Evolutionary conservation across 2,113 vertebrate genomes (phyloP).

Genomic region (Gasterosteus aculeatus): DNA sequence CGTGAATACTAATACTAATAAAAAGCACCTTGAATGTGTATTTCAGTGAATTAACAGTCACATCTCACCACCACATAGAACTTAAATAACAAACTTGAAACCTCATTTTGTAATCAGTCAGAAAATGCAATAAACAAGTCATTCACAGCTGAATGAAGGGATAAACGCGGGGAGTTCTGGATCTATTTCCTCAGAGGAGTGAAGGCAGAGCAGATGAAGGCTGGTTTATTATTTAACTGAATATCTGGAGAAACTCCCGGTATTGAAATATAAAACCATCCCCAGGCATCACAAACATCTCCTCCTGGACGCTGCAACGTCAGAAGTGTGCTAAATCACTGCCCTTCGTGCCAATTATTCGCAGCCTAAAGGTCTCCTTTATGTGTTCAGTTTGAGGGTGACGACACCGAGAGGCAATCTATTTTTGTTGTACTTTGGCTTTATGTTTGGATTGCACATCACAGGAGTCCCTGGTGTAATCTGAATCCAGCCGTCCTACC

Average conservation of each 20-base stretch:
- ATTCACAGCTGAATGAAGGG: slow-evolving; percentile 14
- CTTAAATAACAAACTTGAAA: background rate
- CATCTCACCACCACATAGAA: background rate
- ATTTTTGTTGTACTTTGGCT: slow-evolving; percentile 5
- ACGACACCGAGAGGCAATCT: slow-evolving; percentile 62
- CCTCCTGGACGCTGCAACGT: slow-evolving; percentile 28
- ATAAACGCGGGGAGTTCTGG: background rate
- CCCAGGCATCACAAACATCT: slow-evolving; percentile 15
- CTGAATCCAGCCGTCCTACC: background rate
- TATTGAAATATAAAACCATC: slow-evolving; percentile 1
- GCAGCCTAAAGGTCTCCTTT: slow-evolving; percentile 10
- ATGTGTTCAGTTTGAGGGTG: slow-evolving; percentile 27
- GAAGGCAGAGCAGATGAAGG: background rate
- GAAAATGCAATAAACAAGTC: slow-evolving; percentile 32
- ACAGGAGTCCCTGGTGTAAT: slow-evolving; percentile 13
- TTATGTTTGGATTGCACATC: slow-evolving; percentile 19
- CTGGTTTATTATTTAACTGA: slow-evolving; percentile 16
- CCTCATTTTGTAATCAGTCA: background rate
- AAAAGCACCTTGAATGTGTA: background rate
- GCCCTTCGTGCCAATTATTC: slow-evolving; percentile 15
- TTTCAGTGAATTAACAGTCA: background rate
- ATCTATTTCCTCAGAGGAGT: slow-evolving; percentile 12
- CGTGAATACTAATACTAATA: background rate
- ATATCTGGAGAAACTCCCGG: background rate
- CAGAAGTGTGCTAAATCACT: slow-evolving; percentile 17